Percentiles rank a stretch among this genome's conserved stretches.
These are phyloP conservation scores for Cladopsammia gracilis DNA, from an alignment of 64 coral and sea anemone genomes.

Conservation along the genomic window DNA sequence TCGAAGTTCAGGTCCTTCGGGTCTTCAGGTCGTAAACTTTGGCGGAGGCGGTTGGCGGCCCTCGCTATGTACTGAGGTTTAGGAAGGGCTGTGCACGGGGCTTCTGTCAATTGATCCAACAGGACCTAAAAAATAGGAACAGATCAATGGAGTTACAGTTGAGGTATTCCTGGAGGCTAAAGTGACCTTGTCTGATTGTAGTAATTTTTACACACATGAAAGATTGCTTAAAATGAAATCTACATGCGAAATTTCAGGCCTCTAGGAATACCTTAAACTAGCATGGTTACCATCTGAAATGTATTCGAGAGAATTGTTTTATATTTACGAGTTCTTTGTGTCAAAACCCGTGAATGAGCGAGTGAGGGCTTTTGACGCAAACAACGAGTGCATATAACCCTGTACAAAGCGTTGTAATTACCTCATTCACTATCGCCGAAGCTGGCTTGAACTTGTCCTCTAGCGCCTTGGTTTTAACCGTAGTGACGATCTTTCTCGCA, in stretches of 20 bases:
- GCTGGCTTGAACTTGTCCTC: constrained; percentile 37
- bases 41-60: background rate
- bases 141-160: background rate
- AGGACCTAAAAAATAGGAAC: background rate
- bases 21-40: background rate
- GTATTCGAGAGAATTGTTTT: no score
- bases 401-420: background rate
- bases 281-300: no score
- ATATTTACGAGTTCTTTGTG: no score
- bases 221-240: no score
- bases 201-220: no score
- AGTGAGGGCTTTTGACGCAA: no score
- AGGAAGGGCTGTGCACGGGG: background rate
- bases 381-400: no score
- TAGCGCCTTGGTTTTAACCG: constrained; percentile 20
- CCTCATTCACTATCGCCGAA: constrained; percentile 49
- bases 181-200: no score
- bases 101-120: constrained; percentile 18
- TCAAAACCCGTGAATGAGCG: no score
- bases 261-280: no score
- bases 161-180: no score
- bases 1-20: background rate
- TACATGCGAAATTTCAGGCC: no score
- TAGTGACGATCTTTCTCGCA: background rate
- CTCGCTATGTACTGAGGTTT: constrained; percentile 2